These are phyloP conservation scores for Ricordea florida DNA, from an alignment of 92 coral and sea anemone genomes.

Conservation along the genomic window DNA sequence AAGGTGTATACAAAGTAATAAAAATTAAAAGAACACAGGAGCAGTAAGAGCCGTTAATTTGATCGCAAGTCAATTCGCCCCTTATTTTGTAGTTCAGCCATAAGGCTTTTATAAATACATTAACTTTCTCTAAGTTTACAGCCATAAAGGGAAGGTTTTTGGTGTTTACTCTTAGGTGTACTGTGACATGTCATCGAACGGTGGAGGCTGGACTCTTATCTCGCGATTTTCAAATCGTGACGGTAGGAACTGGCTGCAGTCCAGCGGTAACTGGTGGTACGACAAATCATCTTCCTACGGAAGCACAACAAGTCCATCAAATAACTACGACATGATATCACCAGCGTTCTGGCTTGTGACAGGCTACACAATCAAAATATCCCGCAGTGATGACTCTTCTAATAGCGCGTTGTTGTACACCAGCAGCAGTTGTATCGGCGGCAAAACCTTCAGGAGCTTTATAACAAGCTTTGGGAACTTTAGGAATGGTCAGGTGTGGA, in stretches of 20 bases:
- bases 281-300: conserved; percentile 51
- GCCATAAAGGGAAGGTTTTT: no score
- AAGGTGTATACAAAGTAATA: no score
- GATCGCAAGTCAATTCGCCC: no score
- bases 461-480: conserved; percentile 61
- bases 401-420: conserved; percentile 33
- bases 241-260: conserved; percentile 65
- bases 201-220: conserved; percentile 61
- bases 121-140: no score
- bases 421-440: conserved; percentile 48
- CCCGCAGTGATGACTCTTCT: conserved; percentile 64
- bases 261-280: conserved; percentile 66
- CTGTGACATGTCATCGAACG: conserved; percentile 42
- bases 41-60: no score
- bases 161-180: conserved; percentile 1
- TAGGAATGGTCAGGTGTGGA: conserved; percentile 38
- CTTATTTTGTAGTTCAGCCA: no score
- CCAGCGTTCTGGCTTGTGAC: conserved; percentile 61
- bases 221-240: conserved; percentile 75
- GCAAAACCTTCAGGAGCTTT: conserved; percentile 56
- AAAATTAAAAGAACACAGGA: no score
- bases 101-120: no score
- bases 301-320: conserved; percentile 35
- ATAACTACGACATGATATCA: conserved; percentile 71
- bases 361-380: conserved; percentile 60